phyloP scores from a whole-genome alignment of 2,888 invertebrate genomes.

The Schrankia costaestrigalis region DNA sequence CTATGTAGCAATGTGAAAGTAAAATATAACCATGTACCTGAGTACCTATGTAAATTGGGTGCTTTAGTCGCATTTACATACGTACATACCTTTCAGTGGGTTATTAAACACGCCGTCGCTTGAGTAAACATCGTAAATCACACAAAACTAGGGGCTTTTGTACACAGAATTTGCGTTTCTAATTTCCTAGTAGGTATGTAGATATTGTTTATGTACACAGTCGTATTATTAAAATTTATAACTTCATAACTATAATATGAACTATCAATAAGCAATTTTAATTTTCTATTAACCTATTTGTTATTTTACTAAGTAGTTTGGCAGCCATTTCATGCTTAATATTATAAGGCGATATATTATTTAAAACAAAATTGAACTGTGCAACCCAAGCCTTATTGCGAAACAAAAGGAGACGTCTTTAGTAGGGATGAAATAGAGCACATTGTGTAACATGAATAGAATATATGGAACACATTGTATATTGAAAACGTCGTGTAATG shows the following conservation, averaged over 20 bases:
- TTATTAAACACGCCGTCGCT: conserved; percentile 65
- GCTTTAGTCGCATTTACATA: conserved; percentile 47
- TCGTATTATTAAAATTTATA: too few relatives aligned
- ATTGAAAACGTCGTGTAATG: conserved; percentile 23
- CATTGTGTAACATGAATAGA: conserved; percentile 19
- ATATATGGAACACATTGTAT: conserved; percentile 10
- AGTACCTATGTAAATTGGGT: conserved; percentile 42
- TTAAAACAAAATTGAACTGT: conserved; percentile 6
- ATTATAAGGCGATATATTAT: too few relatives aligned
- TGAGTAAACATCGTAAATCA: conserved; percentile 69
- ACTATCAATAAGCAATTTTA: too few relatives aligned
- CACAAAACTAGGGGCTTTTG: conserved; percentile 60
- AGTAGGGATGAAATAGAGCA: conserved; percentile 18
- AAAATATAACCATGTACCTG: conserved; percentile 29
- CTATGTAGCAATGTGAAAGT: conserved; percentile 19
- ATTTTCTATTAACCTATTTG: too few relatives aligned
- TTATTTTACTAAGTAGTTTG: too few relatives aligned
- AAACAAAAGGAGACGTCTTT: conserved; percentile 20
- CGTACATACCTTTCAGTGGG: conserved; percentile 55
- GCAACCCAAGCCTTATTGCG: conserved; percentile 18
- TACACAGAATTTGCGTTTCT: conserved; percentile 65
- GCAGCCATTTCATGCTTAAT: too few relatives aligned
- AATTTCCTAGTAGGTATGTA: conserved; percentile 55
- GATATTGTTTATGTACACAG: too few relatives aligned
- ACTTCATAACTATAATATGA: too few relatives aligned